phyloP scores from a whole-genome alignment of 2,888 invertebrate genomes.

The Lottia scabra region DNA sequence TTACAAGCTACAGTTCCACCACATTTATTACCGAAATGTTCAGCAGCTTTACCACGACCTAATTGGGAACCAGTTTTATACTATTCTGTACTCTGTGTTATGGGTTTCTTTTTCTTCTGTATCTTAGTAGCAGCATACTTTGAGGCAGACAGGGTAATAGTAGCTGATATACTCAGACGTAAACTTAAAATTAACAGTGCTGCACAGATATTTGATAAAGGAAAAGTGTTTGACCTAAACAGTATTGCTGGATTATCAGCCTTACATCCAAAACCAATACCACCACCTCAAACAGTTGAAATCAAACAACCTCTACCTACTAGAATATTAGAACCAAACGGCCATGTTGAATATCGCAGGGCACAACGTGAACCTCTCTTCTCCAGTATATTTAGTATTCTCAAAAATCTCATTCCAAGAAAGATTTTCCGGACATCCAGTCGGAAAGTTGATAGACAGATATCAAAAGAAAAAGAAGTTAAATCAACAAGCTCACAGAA shows the following conservation, averaged over 20 bases:
- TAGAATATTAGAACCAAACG: conserved; percentile 38
- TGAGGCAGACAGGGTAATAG: conserved; percentile 80
- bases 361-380: conserved; percentile 35
- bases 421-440: conserved; percentile 31
- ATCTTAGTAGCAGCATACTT: conserved; percentile 78
- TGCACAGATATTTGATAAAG: conserved; percentile 75
- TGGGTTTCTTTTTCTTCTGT: conserved; percentile 75
- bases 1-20: conserved; percentile 78
- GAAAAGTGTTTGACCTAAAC: conserved; percentile 69
- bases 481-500: conserved; percentile 13
- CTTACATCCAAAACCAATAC: conserved; percentile 23
- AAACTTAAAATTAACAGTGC: conserved; percentile 53
- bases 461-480: conserved; percentile 28
- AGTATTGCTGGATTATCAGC: conserved; percentile 55
- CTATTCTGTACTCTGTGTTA: conserved; percentile 70
- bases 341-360: conserved; percentile 42
- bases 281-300: conserved; percentile 20
- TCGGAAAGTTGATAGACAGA: conserved; percentile 31
- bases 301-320: conserved; percentile 25
- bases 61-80: conserved; percentile 82
- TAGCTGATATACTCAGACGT: conserved; percentile 61
- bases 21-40: conserved; percentile 78
- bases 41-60: conserved; percentile 79
- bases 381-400: conserved; percentile 32
- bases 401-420: conserved; percentile 40